phyloP scores from a whole-genome alignment of 2,797 vertebrate species.

The Simalia tracyae region DNA sequence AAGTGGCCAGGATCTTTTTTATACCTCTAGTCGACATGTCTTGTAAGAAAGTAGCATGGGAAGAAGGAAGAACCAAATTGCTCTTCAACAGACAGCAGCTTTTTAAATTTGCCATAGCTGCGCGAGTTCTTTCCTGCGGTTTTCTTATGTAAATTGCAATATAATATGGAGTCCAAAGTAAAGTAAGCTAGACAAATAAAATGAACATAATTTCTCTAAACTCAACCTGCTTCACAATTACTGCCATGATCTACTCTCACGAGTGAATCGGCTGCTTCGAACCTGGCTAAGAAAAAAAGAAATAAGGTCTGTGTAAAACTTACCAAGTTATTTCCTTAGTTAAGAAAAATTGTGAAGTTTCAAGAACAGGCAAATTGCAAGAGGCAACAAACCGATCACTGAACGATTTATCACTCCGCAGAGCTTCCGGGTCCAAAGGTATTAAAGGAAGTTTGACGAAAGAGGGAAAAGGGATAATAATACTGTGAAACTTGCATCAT shows the following conservation, averaged over 20 bases:
- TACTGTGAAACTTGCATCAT: background rate
- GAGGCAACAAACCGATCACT: background rate
- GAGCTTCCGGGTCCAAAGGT: constrained; percentile 25
- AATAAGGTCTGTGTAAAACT: background rate
- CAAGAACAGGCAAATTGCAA: background rate
- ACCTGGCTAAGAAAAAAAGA: background rate
- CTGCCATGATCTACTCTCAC: background rate
- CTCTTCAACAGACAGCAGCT: background rate
- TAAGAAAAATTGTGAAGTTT: background rate
- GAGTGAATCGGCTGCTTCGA: background rate
- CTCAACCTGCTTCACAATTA: background rate
- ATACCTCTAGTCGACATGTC: background rate
- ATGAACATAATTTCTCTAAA: too few species aligned
- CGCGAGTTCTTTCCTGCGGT: background rate
- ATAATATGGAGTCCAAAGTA: background rate
- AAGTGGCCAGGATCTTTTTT: background rate
- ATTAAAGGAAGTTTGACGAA: background rate
- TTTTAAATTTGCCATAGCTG: background rate
- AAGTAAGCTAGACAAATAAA: too few species aligned
- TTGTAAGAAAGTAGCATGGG: background rate
- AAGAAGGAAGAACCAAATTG: background rate
- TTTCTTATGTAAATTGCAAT: background rate
- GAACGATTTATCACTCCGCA: background rate
- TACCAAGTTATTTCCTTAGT: background rate
- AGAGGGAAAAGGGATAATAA: background rate